Base-by-base conservation (phyloP, 2,888 invertebrate genomes). In the Drosophila neotestacea region DNA sequence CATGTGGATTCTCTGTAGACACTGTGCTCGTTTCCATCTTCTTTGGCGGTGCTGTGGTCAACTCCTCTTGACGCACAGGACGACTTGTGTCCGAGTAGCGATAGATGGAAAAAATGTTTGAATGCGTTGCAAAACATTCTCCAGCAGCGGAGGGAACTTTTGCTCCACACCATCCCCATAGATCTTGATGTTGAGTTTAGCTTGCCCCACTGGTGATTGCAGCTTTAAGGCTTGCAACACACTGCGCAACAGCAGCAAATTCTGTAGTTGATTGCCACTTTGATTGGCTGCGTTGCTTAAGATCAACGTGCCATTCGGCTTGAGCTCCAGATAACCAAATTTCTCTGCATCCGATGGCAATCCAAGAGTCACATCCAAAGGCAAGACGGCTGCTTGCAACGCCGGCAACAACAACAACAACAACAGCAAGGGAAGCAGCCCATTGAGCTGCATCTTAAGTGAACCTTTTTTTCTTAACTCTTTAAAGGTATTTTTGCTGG, bases 21-120 rank as follows among this genome's bases (percentile, higher is more conserved):
- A 10, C 52, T 4, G 80, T 75, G 42, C 55, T 82, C 22, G 47
- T 6, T 5, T 58, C 64, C 11, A 58, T n/a, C 1, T 32, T 6
- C 4, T 46, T 44, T 10, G 68, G 39, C 6, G 52, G 6, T 22
- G 7, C 10, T 0, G 72, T 73, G 27, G 61, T 56, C 7, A 28
- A 22, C 30, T 82, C 76, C 22, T 81, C 70, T 22, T 73, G 61
- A 16, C 60, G 70, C 32, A 83, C 48, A 39, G 93, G 93, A 73
- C 93, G 77, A 86, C 93, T 93, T 73, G 94, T 88, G 86, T 95
- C 94, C 76, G 94, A 94, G 28, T 95, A 93, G 56, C 94, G 92
- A 81, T 95, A 95, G n/a, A 95, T 94, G 0, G 96, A 96, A 95
- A 95, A 79, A 95, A 93, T 0, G 95, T 94, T 91, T 96, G 96